Evolutionary conservation across 2,888 invertebrate genomes (phyloP).

Genomic region (Zaprionus bogoriensis): DNA sequence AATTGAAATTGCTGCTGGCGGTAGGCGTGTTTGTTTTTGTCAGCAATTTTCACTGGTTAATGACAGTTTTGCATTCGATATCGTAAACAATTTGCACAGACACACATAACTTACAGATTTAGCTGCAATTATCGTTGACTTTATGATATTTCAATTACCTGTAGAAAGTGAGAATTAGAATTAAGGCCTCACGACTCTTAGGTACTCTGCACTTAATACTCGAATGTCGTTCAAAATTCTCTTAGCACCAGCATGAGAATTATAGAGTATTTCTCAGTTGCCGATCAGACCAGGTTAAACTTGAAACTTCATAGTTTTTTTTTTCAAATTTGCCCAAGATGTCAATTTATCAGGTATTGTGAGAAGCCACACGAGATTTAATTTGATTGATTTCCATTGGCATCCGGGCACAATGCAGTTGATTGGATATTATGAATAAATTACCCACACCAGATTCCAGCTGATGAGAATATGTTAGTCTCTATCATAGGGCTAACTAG

Average conservation of each 20-base stretch:
- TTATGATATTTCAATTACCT: constrained; percentile 64
- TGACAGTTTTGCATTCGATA: constrained; percentile 38
- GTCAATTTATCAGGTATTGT: too few relatives aligned
- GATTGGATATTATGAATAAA: constrained; percentile 50
- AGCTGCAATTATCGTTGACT: constrained; percentile 40
- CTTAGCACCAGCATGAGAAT: too few relatives aligned
- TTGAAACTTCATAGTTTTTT: too few relatives aligned
- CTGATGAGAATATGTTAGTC: constrained; percentile 24
- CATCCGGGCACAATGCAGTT: constrained; percentile 18
- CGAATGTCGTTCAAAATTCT: neutral
- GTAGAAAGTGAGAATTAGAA: constrained; percentile 35
- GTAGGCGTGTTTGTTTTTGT: constrained; percentile 51
- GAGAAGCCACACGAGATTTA: too few relatives aligned
- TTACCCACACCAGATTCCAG: constrained; percentile 24
- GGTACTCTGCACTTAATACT: neutral
- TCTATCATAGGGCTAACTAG: constrained; percentile 9
- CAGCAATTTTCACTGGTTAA: constrained; percentile 57
- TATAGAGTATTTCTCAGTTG: too few relatives aligned
- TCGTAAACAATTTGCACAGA: constrained; percentile 49
- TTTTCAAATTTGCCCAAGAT: too few relatives aligned
- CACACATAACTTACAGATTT: constrained; percentile 3
- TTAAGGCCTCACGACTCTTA: neutral
- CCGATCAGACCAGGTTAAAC: too few relatives aligned
- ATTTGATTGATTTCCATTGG: constrained; percentile 1
- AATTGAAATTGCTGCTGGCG: constrained; percentile 22